These are phyloP conservation scores for Pachycephus smyrnensis DNA, from an alignment of 2,888 invertebrate species.

Conservation along the genomic window DNA sequence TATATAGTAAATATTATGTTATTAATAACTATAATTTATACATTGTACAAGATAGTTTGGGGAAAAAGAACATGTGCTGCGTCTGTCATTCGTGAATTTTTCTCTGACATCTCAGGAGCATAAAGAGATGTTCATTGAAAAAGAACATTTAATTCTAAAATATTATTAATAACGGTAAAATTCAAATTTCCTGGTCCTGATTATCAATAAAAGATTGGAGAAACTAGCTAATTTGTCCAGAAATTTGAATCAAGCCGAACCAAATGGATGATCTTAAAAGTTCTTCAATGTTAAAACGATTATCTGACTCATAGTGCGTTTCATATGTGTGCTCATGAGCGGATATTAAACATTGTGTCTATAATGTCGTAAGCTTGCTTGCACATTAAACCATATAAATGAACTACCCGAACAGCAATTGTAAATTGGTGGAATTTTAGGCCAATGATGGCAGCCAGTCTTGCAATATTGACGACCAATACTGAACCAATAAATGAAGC, in stretches of 20 bases:
- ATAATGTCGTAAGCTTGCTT: slow-evolving; percentile 26
- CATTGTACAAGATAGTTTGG: slow-evolving; percentile 15
- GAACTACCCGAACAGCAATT: background rate
- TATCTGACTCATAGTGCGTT: background rate
- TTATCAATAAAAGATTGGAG: too few relatives aligned
- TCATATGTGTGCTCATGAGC: background rate
- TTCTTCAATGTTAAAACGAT: slow-evolving; percentile 5
- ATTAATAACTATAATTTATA: slow-evolving; percentile 13
- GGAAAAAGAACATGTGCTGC: background rate
- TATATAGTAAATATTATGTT: slow-evolving; percentile 13
- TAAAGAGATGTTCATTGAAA: slow-evolving; percentile 9
- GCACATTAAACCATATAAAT: slow-evolving; percentile 21
- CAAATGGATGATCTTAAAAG: background rate
- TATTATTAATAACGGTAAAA: background rate
- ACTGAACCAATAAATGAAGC: too few relatives aligned
- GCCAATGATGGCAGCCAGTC: too few relatives aligned
- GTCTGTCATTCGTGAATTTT: background rate
- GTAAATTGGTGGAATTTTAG: too few relatives aligned
- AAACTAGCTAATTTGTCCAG: too few relatives aligned
- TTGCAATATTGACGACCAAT: too few relatives aligned
- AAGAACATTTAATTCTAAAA: background rate
- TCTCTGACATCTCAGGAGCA: slow-evolving; percentile 1
- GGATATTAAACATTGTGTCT: slow-evolving; percentile 19
- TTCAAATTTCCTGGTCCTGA: background rate
- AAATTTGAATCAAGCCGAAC: background rate